These are phyloP conservation scores for Acrobasis repandana DNA, from an alignment of 2,888 invertebrate genomes.

Conservation along the genomic window DNA sequence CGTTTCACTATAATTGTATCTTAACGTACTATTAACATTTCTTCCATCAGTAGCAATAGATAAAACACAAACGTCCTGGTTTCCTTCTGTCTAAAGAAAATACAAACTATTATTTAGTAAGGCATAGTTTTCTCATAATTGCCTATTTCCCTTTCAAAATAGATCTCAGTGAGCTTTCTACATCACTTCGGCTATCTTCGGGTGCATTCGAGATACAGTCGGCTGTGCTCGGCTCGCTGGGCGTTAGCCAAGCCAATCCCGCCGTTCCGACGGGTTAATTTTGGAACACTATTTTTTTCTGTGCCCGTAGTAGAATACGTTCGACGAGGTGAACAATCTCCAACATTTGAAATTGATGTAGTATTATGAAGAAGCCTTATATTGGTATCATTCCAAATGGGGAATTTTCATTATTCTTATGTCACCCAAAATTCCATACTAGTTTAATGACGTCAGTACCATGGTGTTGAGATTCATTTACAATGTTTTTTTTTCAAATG, in stretches of 20 bases:
- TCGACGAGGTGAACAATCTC: conserved; percentile 79
- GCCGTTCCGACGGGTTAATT: conserved; percentile 72
- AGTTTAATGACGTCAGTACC: too few species aligned
- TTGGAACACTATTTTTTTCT: conserved; percentile 76
- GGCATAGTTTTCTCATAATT: conserved; percentile 20
- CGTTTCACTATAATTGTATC: too few species aligned
- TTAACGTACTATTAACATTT: too few species aligned
- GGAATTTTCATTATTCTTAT: too few species aligned
- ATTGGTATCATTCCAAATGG: not conserved
- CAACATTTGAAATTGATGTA: conserved; percentile 46
- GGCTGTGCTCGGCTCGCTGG: conserved; percentile 65
- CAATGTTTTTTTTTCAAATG: too few species aligned
- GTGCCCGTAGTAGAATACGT: conserved; percentile 59
- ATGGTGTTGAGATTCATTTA: too few species aligned
- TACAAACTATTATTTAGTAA: conserved; percentile 9
- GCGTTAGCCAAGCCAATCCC: conserved; percentile 75
- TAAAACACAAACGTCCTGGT: not conserved
- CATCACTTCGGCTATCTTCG: conserved; percentile 47
- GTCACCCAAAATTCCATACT: too few species aligned
- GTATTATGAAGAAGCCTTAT: conserved; percentile 19
- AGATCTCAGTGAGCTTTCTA: conserved; percentile 31
- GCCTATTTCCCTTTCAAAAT: conserved; percentile 28
- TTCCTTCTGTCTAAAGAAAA: not conserved
- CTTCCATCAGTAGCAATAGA: not conserved
- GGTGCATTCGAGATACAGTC: conserved; percentile 59